These are phyloP conservation scores for Globicephala melas DNA, from an alignment of 2,113 vertebrate species.

Conservation along the genomic window DNA sequence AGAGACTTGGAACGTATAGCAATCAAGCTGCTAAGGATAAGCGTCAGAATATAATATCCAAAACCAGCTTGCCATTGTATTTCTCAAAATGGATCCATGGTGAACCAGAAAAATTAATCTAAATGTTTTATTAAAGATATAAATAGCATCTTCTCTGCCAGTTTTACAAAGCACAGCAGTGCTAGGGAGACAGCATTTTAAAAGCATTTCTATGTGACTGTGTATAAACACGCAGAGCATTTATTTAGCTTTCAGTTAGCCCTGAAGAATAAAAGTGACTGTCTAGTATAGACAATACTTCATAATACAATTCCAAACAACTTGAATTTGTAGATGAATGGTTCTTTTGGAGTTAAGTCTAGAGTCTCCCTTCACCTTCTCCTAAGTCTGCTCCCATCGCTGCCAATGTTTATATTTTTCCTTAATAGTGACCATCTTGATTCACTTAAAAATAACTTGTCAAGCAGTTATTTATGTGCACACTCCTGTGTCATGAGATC, in stretches of 20 bases:
- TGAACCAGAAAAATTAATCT: conserved; percentile 70
- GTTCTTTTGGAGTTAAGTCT: neutral
- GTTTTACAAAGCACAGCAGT: conserved; percentile 46
- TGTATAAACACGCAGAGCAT: conserved; percentile 46
- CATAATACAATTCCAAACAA: conserved; percentile 39
- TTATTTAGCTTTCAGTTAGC: conserved; percentile 51
- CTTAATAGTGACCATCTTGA: neutral
- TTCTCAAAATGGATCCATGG: conserved; percentile 42
- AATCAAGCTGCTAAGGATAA: neutral
- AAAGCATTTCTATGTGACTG: conserved; percentile 39
- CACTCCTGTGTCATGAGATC: neutral
- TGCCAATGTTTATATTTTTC: neutral
- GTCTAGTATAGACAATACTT: conserved; percentile 35
- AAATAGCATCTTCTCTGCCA: conserved; percentile 43
- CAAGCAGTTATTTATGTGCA: neutral
- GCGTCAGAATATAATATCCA: conserved; percentile 38
- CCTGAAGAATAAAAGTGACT: conserved; percentile 2
- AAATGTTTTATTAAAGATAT: conserved; percentile 72
- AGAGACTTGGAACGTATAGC: conserved; percentile 51
- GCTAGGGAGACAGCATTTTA: conserved; percentile 36
- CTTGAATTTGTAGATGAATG: neutral
- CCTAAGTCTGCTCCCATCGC: neutral
- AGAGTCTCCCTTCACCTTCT: neutral
- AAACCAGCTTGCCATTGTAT: conserved; percentile 11
- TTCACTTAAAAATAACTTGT: conserved; percentile 35